These are phyloP conservation scores for Tenthredo livida DNA, from an alignment of 2,888 invertebrate species.

Conservation along the genomic window DNA sequence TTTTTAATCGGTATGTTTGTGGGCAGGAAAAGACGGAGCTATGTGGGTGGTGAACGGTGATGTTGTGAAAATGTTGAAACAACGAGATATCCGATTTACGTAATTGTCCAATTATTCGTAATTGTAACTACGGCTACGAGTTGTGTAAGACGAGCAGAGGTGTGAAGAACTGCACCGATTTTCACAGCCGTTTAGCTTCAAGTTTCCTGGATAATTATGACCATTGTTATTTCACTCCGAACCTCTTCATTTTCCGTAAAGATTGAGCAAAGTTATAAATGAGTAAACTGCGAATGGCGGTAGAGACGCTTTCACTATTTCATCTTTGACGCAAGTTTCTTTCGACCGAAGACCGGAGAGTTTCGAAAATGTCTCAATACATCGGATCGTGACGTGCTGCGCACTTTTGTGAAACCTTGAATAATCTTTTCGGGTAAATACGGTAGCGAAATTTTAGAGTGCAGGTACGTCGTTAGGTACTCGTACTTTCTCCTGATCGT, in stretches of 20 bases:
- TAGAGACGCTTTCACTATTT: neutral
- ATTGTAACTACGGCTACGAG: constrained; percentile 2
- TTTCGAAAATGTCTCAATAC: constrained; percentile 31
- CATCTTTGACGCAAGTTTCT: neutral
- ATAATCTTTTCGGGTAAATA: constrained; percentile 28
- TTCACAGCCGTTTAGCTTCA: neutral
- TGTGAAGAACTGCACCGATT: neutral
- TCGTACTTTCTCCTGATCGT: constrained; percentile 16
- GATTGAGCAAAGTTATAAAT: neutral
- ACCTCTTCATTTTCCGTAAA: neutral
- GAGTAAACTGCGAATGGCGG: neutral
- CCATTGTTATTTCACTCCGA: neutral
- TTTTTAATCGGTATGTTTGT: neutral
- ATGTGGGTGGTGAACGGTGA: neutral
- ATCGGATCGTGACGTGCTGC: neutral
- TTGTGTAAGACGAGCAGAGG: neutral
- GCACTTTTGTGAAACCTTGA: neutral
- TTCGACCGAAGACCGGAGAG: neutral
- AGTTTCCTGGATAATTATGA: constrained; percentile 10
- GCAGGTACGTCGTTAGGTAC: neutral
- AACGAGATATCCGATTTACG: neutral
- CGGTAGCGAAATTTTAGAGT: constrained; percentile 8
- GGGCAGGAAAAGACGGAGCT: neutral
- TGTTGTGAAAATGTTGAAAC: neutral
- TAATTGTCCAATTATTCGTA: constrained; percentile 4